These are phyloP conservation scores for Papilio glaucus DNA, from an alignment of 1,140 invertebrate genomes.

Conservation along the genomic window DNA sequence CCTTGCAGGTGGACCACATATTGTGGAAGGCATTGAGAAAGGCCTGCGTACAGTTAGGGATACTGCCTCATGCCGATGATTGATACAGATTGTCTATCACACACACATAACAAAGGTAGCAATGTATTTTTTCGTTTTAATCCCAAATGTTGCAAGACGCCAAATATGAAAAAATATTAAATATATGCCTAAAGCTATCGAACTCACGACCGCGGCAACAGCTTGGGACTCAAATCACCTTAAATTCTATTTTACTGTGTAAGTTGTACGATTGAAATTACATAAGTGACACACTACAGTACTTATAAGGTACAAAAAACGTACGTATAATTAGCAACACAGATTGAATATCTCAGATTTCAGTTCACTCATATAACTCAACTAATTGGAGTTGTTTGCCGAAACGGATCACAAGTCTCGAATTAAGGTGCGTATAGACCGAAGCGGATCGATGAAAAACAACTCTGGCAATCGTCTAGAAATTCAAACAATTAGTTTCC, in stretches of 20 bases:
- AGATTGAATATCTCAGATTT: neutral
- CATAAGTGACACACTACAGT: neutral
- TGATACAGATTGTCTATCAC: no score
- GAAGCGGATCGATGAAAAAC: neutral
- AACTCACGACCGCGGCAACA: no score
- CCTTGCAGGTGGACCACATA: no score
- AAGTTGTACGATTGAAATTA: neutral
- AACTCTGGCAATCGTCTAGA: neutral
- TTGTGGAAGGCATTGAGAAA: no score
- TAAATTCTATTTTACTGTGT: neutral
- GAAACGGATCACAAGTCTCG: neutral
- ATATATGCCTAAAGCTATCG: no score
- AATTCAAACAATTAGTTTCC: neutral
- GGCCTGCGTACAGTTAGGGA: no score
- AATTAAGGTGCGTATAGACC: neutral
- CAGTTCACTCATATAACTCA: neutral
- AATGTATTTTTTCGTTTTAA: no score
- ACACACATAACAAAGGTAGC: no score
- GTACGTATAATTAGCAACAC: neutral
- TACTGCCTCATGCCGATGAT: no score
- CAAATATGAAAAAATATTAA: no score
- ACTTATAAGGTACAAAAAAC: neutral
- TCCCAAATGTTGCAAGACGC: no score
- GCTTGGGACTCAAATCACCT: neutral
- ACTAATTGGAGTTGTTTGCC: constrained; percentile 14